Base-by-base conservation (phyloP, 2,888 invertebrate genomes). In the Trissonchulus latispiculum region DNA sequence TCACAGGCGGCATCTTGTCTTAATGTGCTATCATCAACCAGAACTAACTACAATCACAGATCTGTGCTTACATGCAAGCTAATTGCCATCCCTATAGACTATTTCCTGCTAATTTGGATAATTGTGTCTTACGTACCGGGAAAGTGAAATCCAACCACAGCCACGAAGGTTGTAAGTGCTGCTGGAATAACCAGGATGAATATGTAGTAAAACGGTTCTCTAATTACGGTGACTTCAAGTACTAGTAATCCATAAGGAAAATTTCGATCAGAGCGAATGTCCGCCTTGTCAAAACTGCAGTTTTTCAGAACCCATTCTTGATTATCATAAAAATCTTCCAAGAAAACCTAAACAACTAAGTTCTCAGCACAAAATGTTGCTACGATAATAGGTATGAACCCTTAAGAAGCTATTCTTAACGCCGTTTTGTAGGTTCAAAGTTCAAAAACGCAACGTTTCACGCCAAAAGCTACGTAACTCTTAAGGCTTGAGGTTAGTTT, bases 341-440 rank as follows among this genome's bases (percentile, higher is more conserved):
- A 75, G 0, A 79, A 78, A 29, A 81, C 72, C 36, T 78, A 79
- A 32, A 23, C 3, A 23, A 23, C 23, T 48, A 48, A 48, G 23
- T 8, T 48, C 48, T 48, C 8, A 48, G 8, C 48, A 48, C 8
- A 48, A 48, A 48, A 48, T 48, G 48, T 23, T 48, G 48, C n/a
- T n/a, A n/a, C n/a, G n/a, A n/a, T n/a, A n/a, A n/a, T n/a, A n/a
- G n/a, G n/a, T n/a, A n/a, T n/a, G n/a, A n/a, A n/a, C n/a, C n/a
- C n/a, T n/a, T n/a, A n/a, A n/a, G n/a, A n/a, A n/a, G n/a, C n/a
- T n/a, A n/a, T n/a, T n/a, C n/a, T n/a, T n/a, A n/a, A n/a, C n/a
- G n/a, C n/a, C n/a, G n/a, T n/a, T n/a, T n/a, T n/a, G n/a, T n/a
- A n/a, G n/a, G n/a, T n/a, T n/a, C n/a, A n/a, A n/a, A n/a, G n/a